phyloP scores from a whole-genome alignment of 2,113 vertebrate genomes.

The Brachionichthys hirsutus region DNA sequence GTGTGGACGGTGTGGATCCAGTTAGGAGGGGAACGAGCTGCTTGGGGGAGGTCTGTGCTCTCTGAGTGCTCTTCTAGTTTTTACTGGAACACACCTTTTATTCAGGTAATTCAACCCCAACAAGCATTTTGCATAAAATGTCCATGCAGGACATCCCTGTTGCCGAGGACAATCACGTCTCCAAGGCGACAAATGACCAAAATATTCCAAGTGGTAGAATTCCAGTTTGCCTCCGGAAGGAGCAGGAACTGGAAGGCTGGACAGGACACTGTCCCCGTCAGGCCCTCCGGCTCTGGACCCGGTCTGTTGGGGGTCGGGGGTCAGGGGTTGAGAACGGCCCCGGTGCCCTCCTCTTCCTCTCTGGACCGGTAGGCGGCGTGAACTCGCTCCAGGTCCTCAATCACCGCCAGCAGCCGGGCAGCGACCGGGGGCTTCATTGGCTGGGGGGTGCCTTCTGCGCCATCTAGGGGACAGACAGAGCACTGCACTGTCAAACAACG shows the following conservation, averaged over 20 bases:
- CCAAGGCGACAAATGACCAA: conserved; percentile 42
- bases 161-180: conserved; percentile 40
- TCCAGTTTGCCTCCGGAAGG: conserved; percentile 21
- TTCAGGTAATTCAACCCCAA: no score
- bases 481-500: neutral
- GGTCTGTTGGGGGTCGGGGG: conserved; percentile 13
- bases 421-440: conserved; percentile 52
- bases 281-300: no score
- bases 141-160: conserved; percentile 11
- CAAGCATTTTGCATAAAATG: no score
- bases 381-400: conserved; percentile 80
- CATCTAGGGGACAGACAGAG: conserved; percentile 41
- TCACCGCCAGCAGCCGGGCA: conserved; percentile 75
- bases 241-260: conserved; percentile 32
- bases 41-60: no score
- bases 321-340: conserved; percentile 62
- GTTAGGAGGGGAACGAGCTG: no score
- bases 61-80: no score
- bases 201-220: conserved; percentile 42
- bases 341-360: conserved; percentile 67
- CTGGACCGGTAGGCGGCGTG: conserved; percentile 78
- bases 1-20: no score
- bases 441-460: conserved; percentile 42
- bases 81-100: no score
- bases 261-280: conserved; percentile 21